These are phyloP conservation scores for Ericerus pela DNA, from an alignment of 1,140 invertebrate species.

Conservation along the genomic window DNA sequence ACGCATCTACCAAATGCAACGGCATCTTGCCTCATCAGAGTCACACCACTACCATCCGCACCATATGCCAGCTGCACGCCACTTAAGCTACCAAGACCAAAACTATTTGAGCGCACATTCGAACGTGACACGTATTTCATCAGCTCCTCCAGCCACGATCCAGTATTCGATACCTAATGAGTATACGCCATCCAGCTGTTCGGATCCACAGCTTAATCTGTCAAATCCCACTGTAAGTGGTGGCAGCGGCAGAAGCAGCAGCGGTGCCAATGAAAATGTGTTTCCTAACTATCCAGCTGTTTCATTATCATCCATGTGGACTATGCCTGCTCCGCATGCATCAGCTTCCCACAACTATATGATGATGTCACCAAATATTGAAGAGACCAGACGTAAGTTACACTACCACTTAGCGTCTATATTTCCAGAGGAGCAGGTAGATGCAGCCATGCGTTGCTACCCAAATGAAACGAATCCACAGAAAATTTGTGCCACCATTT, in stretches of 20 bases:
- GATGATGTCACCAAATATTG: conserved; percentile 18
- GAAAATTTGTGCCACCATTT: conserved; percentile 72
- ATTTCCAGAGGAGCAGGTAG: conserved; percentile 77
- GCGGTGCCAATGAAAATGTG: too few species aligned
- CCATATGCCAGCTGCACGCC: conserved; percentile 26
- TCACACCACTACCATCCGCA: conserved; percentile 20
- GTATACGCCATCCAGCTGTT: conserved; percentile 14
- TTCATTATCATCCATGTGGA: conserved; percentile 10
- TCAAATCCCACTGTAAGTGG: background rate
- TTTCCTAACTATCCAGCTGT: background rate
- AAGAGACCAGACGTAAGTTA: conserved; percentile 51
- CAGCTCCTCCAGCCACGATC: conserved; percentile 52
- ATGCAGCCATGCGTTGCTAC: conserved; percentile 63
- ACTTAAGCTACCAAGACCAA: conserved; percentile 17
- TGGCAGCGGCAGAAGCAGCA: too few species aligned
- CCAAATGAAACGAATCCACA: conserved; percentile 77
- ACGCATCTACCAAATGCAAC: conserved; percentile 39
- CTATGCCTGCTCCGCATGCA: background rate
- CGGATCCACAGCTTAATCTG: conserved; percentile 24
- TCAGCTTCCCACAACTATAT: conserved; percentile 16
- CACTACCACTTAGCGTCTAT: conserved; percentile 74
- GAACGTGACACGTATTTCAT: conserved; percentile 55
- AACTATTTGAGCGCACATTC: conserved; percentile 18
- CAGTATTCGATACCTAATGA: conserved; percentile 31
- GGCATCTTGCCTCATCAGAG: conserved; percentile 25